Evolutionary conservation across 1,140 invertebrate species (phyloP).

Genomic region (Phocides pigmalion): DNA sequence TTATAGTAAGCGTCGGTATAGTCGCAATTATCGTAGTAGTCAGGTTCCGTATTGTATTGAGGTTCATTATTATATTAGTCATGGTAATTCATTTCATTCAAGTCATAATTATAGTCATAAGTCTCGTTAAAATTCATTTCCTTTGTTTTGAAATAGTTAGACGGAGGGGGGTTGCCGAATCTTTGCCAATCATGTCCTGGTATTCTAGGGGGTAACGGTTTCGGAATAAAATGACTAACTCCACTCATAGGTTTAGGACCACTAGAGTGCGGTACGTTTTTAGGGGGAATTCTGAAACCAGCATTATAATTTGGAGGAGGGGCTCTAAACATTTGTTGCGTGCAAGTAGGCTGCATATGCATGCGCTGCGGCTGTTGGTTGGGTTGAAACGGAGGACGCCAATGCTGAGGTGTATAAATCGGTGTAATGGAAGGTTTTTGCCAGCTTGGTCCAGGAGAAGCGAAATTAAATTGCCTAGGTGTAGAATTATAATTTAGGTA

Average conservation of each 20-base stretch:
- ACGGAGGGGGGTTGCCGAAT: conserved; percentile 31
- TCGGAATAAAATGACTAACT: conserved; percentile 27
- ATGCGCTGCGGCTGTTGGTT: background rate
- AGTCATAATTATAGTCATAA: conserved; percentile 23
- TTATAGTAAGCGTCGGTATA: conserved; percentile 1
- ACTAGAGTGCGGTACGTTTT: background rate
- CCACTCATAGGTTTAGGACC: conserved; percentile 32
- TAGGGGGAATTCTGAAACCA: conserved; percentile 25
- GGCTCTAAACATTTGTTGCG: conserved; percentile 37
- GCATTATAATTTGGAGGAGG: conserved; percentile 29
- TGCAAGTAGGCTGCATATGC: conserved; percentile 4
- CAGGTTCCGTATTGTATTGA: background rate
- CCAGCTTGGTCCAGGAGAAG: conserved; percentile 13
- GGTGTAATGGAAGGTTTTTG: conserved; percentile 8
- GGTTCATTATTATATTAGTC: background rate
- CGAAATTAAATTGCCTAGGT: background rate
- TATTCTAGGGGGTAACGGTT: conserved; percentile 24
- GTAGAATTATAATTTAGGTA: background rate
- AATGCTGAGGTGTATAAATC: background rate
- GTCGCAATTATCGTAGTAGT: conserved; percentile 1
- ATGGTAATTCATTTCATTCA: too few species aligned
- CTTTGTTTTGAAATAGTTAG: conserved; percentile 34
- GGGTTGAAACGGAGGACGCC: background rate
- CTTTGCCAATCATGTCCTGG: conserved; percentile 33
- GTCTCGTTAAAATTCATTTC: conserved; percentile 30